Evolutionary conservation across 23 tunicate genomes (phyloP), one percentile per base, ranked within the genome.

Genomic region (Botrylloides violaceus): DNA sequence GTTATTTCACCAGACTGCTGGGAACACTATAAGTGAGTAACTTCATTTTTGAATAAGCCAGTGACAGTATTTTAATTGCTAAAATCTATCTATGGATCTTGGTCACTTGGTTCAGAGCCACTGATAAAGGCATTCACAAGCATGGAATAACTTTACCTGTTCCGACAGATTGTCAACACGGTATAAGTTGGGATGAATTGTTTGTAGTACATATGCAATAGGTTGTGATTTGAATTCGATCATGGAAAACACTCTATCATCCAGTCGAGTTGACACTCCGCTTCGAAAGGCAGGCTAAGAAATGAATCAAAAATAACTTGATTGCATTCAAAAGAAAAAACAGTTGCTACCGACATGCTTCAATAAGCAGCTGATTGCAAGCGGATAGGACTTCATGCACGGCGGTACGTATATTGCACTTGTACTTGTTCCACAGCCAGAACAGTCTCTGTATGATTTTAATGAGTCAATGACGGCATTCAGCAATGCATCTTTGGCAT

Each of bases 221-320:
- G 99, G 99, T 59, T 87, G 96, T 78, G 75, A 83, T 56, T 87
- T 87, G 38, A 95, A 70, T 47, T 79, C 79, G 37, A 89, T 72
- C 99, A 95, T 86, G 27, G 88, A 53, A 62, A 95, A 95, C 5
- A 89, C 95, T 18, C 96, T 78, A 58, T 87, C 83, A 66, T 95
- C 99, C 18, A 85, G 77, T 18, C 71, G 64, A n/a, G 93, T 86
- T 3, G 94, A 77, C 22, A 84, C 77, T 26, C 88, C 94, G 33
- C 58, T 47, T 23, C 97, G 79, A 53, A 90, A 75, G 1, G 83
- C 82, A 24, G 78, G 81, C 97, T 90, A 53, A 71, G 0, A 0
- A 33, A 75, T n/a, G n/a, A 37, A 73, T 20, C 59, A 33, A 21
- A 65, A 23, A 0, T 29, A 18, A 65, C 25, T 47, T 47, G 12